Evolutionary conservation across 1,140 invertebrate genomes (phyloP).

Genomic region (Drosophila kurseongensis): DNA sequence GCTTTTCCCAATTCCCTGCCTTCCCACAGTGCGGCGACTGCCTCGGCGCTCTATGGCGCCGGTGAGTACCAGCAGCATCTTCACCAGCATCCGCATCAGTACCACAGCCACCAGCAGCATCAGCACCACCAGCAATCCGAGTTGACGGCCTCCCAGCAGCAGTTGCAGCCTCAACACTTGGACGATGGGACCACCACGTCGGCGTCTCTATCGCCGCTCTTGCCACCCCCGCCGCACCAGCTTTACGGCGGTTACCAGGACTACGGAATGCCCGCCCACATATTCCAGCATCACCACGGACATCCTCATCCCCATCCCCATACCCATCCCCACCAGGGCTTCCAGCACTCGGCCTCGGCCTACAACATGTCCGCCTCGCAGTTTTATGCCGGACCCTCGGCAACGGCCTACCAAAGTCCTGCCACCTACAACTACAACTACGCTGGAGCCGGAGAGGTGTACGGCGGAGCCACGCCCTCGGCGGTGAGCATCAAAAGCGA

Average conservation of each 20-base stretch:
- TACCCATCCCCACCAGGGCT: conserved; percentile 48
- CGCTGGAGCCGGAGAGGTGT: conserved; percentile 35
- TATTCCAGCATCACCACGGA: conserved; percentile 59
- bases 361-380: conserved; percentile 67
- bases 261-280: conserved; percentile 65
- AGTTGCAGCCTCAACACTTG: conserved; percentile 47
- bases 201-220: conserved; percentile 48
- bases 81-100: conserved; percentile 45
- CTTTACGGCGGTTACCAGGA: conserved; percentile 66
- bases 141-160: conserved; percentile 37
- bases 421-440: conserved; percentile 69
- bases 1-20: conserved; percentile 10
- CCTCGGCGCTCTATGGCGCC: conserved; percentile 69
- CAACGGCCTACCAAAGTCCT: conserved; percentile 58
- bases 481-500: conserved; percentile 62
- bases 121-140: conserved; percentile 44
- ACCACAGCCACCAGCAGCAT: conserved; percentile 34
- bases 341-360: conserved; percentile 39
- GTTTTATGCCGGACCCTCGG: conserved; percentile 58
- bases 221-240: conserved; percentile 51
- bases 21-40: conserved; percentile 50
- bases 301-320: conserved; percentile 27
- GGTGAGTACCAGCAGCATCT: conserved; percentile 63
- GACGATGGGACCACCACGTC: conserved; percentile 52
- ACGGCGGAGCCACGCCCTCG: conserved; percentile 35